A percentile compares a stretch with the other conserved stretches of the same genome.
Conservation (phyloP, 2,113 vertebrate species). For the Benthochromis sp. region DNA sequence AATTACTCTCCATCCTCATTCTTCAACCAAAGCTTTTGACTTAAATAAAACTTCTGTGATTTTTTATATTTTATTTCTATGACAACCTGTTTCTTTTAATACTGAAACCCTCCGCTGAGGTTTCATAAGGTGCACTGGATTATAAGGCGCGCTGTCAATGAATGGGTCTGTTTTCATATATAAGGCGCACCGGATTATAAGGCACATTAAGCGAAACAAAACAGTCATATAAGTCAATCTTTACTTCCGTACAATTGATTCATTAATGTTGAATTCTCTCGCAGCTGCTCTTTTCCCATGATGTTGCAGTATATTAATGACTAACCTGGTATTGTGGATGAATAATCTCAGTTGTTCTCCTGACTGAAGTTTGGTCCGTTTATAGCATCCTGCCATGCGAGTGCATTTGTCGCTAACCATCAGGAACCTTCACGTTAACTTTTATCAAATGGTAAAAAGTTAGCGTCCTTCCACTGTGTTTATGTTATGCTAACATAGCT, state of each 20-base stretch:
- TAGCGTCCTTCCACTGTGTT: no score
- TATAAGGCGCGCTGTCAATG: not conserved
- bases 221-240: not conserved
- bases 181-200: not conserved
- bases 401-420: no score
- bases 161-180: no score
- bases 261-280: not conserved
- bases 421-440: no score
- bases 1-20: not conserved
- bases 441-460: no score
- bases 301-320: not conserved
- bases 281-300: not conserved
- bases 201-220: not conserved
- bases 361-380: not conserved
- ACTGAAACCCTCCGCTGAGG: not conserved
- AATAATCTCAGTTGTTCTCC: not conserved
- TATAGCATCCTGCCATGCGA: not conserved
- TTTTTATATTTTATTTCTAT: not conserved
- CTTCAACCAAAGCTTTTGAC: not conserved
- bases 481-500: no score
- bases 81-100: not conserved
- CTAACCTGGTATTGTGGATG: not conserved
- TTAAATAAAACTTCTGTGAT: not conserved
- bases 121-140: accelerated
- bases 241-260: not conserved